A percentile compares a stretch with the other conserved stretches of the same genome.
These are phyloP conservation scores for Andrena bicolor DNA, from an alignment of 2,888 invertebrate genomes.

Conservation along the genomic window DNA sequence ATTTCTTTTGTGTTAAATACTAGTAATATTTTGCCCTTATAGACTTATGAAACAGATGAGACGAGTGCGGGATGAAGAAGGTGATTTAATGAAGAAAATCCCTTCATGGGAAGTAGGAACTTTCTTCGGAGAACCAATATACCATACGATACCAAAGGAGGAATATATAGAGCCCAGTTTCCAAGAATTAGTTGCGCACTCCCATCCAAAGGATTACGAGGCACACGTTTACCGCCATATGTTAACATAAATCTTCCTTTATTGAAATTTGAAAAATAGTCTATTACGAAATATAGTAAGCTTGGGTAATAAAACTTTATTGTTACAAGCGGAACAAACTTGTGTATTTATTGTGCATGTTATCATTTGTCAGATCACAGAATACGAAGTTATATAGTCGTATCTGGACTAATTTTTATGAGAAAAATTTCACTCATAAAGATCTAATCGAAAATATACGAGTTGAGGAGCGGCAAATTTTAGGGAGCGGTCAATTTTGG, in stretches of 20 bases:
- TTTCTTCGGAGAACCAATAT: conserved; percentile 94
- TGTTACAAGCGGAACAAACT: not conserved
- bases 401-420: no score
- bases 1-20: not conserved
- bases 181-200: rapidly evolving
- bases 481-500: no score
- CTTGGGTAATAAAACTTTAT: conserved; percentile 13
- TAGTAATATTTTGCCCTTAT: conserved; percentile 33
- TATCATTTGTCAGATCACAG: no score
- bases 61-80: conserved; percentile 93
- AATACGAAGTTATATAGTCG: no score
- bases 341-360: not conserved
- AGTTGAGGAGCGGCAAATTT: no score
- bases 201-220: rapidly evolving
- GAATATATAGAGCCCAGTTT: not conserved
- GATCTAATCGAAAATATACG: no score
- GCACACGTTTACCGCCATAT: rapidly evolving
- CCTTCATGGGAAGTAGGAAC: conserved; percentile 97
- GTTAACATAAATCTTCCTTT: not conserved
- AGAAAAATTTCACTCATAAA: no score
- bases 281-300: conserved; percentile 6
- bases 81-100: conserved; percentile 94
- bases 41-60: conserved; percentile 91
- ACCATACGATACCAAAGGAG: conserved; percentile 71
- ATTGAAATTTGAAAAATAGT: not conserved